Conservation (phyloP, 2,113 vertebrate genomes). For the cattle (Bos taurus) region DNA sequence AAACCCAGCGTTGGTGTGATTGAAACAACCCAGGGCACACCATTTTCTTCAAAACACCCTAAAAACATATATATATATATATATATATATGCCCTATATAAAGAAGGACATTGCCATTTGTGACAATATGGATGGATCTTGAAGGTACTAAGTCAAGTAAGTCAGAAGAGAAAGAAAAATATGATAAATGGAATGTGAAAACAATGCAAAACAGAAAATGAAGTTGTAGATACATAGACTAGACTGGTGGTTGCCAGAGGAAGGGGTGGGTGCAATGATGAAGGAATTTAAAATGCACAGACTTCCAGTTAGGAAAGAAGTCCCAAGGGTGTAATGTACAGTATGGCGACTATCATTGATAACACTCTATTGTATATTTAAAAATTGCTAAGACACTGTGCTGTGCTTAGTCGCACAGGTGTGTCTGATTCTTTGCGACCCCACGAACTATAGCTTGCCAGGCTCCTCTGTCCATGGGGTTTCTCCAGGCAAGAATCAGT, state of each 20-base stretch:
- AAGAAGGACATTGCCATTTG: background rate
- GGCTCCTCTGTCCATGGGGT: background rate
- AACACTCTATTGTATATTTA: background rate
- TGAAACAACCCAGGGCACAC: background rate
- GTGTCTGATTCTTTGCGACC: background rate
- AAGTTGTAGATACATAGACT: background rate
- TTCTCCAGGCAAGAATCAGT: background rate
- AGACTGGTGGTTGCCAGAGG: background rate
- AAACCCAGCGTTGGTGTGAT: background rate
- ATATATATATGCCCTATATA: background rate
- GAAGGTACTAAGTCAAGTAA: background rate
- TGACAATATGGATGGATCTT: background rate
- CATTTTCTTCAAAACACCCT: background rate
- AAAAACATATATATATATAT: background rate
- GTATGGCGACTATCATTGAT: background rate
- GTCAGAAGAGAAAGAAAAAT: background rate
- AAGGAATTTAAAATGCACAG: background rate
- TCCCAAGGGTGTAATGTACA: background rate
- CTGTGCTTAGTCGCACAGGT: background rate
- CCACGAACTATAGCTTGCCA: background rate
- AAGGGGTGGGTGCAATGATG: background rate
- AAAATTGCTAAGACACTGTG: background rate
- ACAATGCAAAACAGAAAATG: background rate
- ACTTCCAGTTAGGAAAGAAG: background rate
- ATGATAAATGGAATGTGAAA: background rate